Conservation (phyloP, 2,888 invertebrate genomes). For the Meandrusa payeni region DNA sequence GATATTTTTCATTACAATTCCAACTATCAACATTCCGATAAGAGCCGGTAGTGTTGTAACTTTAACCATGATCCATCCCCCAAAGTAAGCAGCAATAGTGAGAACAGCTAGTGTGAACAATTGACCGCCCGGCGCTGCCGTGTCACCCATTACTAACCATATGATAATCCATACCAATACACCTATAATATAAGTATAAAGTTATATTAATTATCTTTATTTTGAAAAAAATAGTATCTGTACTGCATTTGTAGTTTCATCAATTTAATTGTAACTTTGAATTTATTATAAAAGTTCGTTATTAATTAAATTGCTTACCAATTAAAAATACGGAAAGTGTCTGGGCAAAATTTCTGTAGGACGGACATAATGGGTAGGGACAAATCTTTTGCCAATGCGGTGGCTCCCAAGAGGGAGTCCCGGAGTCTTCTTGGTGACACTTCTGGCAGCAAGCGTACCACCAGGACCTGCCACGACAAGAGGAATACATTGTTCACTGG, state of each 20-base stretch:
- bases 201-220: background rate
- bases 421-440: constrained; percentile 87
- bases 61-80: constrained; percentile 89
- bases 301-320: constrained; percentile 74
- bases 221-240: too few relatives aligned
- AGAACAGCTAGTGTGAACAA: constrained; percentile 88
- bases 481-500: constrained; percentile 18
- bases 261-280: too few relatives aligned
- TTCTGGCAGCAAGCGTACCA: constrained; percentile 90
- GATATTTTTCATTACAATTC: constrained; percentile 86
- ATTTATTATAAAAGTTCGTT: too few relatives aligned
- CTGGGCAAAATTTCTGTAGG: constrained; percentile 91
- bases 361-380: constrained; percentile 92
- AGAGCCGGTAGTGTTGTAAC: constrained; percentile 90
- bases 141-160: constrained; percentile 87
- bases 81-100: constrained; percentile 89
- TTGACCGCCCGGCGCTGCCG: constrained; percentile 91
- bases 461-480: constrained; percentile 83
- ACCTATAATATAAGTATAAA: constrained; percentile 55
- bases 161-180: constrained; percentile 88
- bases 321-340: constrained; percentile 86
- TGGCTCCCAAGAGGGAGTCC: constrained; percentile 90
- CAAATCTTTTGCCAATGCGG: constrained; percentile 89
- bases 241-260: too few relatives aligned
- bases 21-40: constrained; percentile 93